Evolutionary conservation across 2,113 vertebrate genomes (phyloP).

Genomic region (Microtus pennsylvanicus): DNA sequence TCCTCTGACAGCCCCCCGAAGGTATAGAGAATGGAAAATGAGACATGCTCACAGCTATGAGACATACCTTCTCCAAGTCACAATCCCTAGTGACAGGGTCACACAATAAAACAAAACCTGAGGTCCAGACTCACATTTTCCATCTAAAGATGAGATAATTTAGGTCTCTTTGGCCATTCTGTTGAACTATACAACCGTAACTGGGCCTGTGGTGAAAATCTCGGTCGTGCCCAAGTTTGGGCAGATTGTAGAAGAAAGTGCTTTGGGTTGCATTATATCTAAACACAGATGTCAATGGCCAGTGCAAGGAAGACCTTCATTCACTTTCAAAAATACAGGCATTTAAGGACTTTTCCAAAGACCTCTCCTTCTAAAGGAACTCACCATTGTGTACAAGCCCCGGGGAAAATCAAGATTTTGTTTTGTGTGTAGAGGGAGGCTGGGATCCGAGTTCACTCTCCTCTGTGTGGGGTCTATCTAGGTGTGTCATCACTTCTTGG

Average conservation of each 20-base stretch:
- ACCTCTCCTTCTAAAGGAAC: slow-evolving; percentile 23
- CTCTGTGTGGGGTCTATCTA: background rate
- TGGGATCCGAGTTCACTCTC: background rate
- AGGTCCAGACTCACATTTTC: slow-evolving; percentile 37
- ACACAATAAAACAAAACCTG: slow-evolving; percentile 54
- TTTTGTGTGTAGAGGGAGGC: background rate
- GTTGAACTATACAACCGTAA: slow-evolving; percentile 4
- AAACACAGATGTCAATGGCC: background rate
- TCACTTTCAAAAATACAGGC: background rate
- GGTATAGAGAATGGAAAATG: background rate
- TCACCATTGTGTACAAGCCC: background rate
- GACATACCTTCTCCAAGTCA: slow-evolving; percentile 11
- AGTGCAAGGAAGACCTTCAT: background rate
- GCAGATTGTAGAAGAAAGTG: background rate
- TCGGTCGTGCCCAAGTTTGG: background rate
- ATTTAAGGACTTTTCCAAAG: background rate
- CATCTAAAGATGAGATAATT: slow-evolving; percentile 42
- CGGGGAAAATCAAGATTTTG: background rate
- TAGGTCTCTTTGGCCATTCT: slow-evolving; percentile 49
- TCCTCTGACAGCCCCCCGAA: background rate
- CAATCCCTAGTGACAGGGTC: background rate
- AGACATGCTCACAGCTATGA: background rate
- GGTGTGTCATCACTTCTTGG: background rate
- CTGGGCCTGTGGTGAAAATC: background rate
- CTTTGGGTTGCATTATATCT: background rate